phyloP scores from a whole-genome alignment of 2,113 vertebrate species.

The Symphodus melops region DNA sequence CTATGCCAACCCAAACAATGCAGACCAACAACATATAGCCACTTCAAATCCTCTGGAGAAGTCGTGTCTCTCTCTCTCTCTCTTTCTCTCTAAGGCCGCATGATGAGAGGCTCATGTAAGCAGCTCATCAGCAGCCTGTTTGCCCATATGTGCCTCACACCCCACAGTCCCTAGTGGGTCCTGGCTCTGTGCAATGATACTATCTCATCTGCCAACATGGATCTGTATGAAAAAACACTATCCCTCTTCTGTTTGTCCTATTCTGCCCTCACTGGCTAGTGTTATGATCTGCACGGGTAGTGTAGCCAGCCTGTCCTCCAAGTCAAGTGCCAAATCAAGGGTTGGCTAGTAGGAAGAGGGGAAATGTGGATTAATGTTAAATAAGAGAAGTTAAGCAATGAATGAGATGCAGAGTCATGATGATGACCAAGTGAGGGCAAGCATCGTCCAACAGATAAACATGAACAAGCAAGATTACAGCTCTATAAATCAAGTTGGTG shows the following conservation, averaged over 20 bases:
- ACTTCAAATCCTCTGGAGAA: constrained; percentile 62
- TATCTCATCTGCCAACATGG: constrained; percentile 78
- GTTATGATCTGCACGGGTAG: constrained; percentile 38
- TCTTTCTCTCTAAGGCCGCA: constrained; percentile 60
- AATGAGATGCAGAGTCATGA: constrained; percentile 24
- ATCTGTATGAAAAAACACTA: constrained; percentile 62
- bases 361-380: constrained; percentile 10
- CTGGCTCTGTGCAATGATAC: constrained; percentile 77
- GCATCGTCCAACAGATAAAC: not conserved
- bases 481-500: not conserved
- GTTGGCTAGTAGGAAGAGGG: constrained; percentile 7
- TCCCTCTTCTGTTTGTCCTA: constrained; percentile 55
- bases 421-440: not conserved
- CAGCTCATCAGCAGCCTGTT: constrained; percentile 82
- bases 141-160: constrained; percentile 83
- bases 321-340: constrained; percentile 22
- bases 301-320: constrained; percentile 27
- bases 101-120: constrained; percentile 76
- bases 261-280: constrained; percentile 54
- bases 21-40: constrained; percentile 42
- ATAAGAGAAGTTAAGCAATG: not conserved
- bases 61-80: constrained; percentile 38
- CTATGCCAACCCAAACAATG: constrained; percentile 57
- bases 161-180: constrained; percentile 78
- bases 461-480: constrained; percentile 1